Base-by-base conservation (phyloP, 2,888 invertebrate species). In the Cenopis cana region DNA sequence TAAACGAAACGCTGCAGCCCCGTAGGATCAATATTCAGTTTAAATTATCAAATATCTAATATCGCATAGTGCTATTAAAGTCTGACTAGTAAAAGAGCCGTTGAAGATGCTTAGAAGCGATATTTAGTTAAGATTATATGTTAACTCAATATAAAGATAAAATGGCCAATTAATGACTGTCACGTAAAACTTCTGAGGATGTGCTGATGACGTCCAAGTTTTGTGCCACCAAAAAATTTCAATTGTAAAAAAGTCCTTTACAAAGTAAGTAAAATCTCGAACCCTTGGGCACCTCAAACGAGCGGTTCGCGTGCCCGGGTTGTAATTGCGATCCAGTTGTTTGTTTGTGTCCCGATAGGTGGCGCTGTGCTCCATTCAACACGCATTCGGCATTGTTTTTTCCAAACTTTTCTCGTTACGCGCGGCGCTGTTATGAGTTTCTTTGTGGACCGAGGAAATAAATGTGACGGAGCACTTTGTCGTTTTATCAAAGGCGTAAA, bases 321-420 rank as follows among this genome's bases (percentile, higher is more conserved):
- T 74, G 72, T 74, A 74, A 74, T 74, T 74, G 69, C 74, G 49
- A 74, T 72, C 52, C 72, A 59, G 72, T 66, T 56, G 72, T 69
- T 72, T 69, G 68, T 72, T 72, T 72, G 68, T 60, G 24, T 57
- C 18, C 59, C 50, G 69, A 72, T 72, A 71, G 71, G 69, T 65
- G 69, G 49, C 69, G 69, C 62, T 24, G 59, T 33, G n/a, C 54
- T 61, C 71, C 66, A 56, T 56, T 62, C 73, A 50, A 70, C 68
- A 68, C 68, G 72, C 65, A 73, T 65, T 57, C 56, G 62, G 54
- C 67, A 73, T 73, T 71, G 71, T 73, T 73, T 73, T 73, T 73
- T 56, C 33, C 38, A 49, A 73, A 73, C 62, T 73, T 73, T 73
- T 73, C 73, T 73, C 72, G 71, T 73, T 68, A 65, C 55, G 55